Conservation (phyloP, 2,797 vertebrate genomes). For the Todus mexicanus region DNA sequence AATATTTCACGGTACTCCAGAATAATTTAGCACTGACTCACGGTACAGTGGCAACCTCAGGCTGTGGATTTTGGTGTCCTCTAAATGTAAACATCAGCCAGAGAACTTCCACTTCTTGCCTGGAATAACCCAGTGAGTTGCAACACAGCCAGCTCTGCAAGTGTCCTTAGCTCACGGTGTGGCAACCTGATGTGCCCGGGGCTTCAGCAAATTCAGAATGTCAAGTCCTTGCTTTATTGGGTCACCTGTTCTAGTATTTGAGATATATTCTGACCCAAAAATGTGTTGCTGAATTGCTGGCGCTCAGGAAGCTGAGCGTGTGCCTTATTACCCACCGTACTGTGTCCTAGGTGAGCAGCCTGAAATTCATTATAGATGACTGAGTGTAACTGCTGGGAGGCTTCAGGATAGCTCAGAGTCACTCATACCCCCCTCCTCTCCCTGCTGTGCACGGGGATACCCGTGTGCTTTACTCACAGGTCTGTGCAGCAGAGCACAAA, state of each 20-base stretch:
- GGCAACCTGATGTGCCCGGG: background rate
- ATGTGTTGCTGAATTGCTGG: background rate
- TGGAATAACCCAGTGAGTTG: background rate
- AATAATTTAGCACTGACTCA: background rate
- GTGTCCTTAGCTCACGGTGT: background rate
- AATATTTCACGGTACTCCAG: slow-evolving; percentile 9
- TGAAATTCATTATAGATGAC: background rate
- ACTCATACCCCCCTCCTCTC: background rate
- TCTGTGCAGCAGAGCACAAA: background rate
- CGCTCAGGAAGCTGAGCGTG: background rate
- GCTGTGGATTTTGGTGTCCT: background rate
- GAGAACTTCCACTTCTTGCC: background rate
- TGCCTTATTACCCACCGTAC: background rate
- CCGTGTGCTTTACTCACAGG: background rate
- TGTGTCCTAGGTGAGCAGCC: background rate
- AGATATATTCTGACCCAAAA: background rate
- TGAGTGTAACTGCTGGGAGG: background rate
- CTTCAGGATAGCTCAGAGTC: background rate
- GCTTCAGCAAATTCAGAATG: background rate
- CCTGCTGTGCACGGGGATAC: background rate
- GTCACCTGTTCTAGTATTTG: background rate
- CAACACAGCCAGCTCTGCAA: background rate
- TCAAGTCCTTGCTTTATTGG: background rate
- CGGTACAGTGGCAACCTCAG: background rate
- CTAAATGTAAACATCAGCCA: background rate